Percentiles rank a stretch among this genome's conserved stretches.
phyloP scores from a whole-genome alignment of 2,888 invertebrate genomes.

The Amphipoea oculea region DNA sequence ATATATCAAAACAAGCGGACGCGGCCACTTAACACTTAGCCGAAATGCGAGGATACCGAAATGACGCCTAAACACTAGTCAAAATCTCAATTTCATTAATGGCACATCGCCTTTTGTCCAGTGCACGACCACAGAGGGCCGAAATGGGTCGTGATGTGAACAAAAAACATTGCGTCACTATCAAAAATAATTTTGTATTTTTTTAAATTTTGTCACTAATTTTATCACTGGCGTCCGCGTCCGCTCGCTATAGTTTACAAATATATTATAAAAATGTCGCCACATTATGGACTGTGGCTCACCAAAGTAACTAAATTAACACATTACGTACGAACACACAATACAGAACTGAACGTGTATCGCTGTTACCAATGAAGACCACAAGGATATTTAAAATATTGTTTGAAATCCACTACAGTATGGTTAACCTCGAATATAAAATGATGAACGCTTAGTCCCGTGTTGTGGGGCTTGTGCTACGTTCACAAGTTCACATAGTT shows the following conservation, averaged over 20 bases:
- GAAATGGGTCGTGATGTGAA: conserved; percentile 58
- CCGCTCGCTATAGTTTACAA: conserved; percentile 89
- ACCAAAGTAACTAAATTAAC: conserved; percentile 81
- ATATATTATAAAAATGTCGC: conserved; percentile 86
- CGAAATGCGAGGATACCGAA: conserved; percentile 91
- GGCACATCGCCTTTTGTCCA: conserved; percentile 69
- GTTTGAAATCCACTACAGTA: conserved; percentile 77
- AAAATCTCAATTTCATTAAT: conserved; percentile 78
- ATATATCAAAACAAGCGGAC: conserved; percentile 89
- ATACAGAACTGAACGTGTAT: conserved; percentile 85
- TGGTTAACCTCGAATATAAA: conserved; percentile 81
- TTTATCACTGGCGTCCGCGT: conserved; percentile 89
- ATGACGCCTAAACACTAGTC: conserved; percentile 89
- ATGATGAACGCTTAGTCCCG: conserved; percentile 78
- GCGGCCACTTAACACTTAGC: conserved; percentile 89
- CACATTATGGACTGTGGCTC: conserved; percentile 82
- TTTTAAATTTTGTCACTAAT: conserved; percentile 87
- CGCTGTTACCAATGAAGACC: conserved; percentile 89
- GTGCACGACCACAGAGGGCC: conserved; percentile 66
- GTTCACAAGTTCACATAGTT: conserved; percentile 67
- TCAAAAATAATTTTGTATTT: conserved; percentile 88
- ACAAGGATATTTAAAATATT: conserved; percentile 89
- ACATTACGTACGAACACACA: conserved; percentile 75
- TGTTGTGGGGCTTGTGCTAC: conserved; percentile 57
- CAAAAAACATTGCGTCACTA: conserved; percentile 72